Percentiles rank a stretch among this genome's conserved stretches.
These are phyloP conservation scores for Diplazon laetatorius DNA, from an alignment of 2,888 invertebrate genomes.

Conservation along the genomic window DNA sequence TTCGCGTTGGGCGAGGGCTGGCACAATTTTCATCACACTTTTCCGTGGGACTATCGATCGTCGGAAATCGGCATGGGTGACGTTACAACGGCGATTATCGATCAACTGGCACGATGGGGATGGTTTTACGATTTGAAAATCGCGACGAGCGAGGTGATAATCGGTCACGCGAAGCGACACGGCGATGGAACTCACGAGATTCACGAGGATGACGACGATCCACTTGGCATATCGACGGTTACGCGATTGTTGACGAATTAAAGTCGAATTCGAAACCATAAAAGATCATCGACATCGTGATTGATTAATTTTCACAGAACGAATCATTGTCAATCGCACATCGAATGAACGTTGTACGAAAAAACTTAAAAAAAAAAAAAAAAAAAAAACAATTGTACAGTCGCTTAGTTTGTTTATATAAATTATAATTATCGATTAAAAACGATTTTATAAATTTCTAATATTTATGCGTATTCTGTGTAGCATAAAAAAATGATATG, in stretches of 20 bases:
- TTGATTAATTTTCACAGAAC: slow-evolving; percentile 19
- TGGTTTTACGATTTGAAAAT: slow-evolving; percentile 83
- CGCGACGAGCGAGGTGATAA: slow-evolving; percentile 76
- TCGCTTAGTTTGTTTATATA: no score
- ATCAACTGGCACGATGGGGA: slow-evolving; percentile 77
- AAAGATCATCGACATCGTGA: background rate
- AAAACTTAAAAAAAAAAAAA: no score
- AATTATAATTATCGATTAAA: no score
- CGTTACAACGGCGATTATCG: slow-evolving; percentile 56
- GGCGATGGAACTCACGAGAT: slow-evolving; percentile 43
- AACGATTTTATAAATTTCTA: no score
- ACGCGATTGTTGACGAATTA: background rate
- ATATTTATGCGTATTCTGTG: no score
- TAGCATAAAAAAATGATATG: no score
- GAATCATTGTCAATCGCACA: no score
- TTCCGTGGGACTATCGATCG: slow-evolving; percentile 82
- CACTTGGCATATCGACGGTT: slow-evolving; percentile 1
- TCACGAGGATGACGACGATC: slow-evolving; percentile 9
- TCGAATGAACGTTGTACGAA: no score
- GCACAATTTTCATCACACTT: slow-evolving; percentile 86
- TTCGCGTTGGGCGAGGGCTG: slow-evolving; percentile 83
- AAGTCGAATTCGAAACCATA: slow-evolving; percentile 13
- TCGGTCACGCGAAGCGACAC: slow-evolving; percentile 75
- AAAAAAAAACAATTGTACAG: no score
- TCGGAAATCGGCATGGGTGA: slow-evolving; percentile 52